phyloP scores from a whole-genome alignment of 1,140 invertebrate genomes.

The Babylonia areolata region DNA sequence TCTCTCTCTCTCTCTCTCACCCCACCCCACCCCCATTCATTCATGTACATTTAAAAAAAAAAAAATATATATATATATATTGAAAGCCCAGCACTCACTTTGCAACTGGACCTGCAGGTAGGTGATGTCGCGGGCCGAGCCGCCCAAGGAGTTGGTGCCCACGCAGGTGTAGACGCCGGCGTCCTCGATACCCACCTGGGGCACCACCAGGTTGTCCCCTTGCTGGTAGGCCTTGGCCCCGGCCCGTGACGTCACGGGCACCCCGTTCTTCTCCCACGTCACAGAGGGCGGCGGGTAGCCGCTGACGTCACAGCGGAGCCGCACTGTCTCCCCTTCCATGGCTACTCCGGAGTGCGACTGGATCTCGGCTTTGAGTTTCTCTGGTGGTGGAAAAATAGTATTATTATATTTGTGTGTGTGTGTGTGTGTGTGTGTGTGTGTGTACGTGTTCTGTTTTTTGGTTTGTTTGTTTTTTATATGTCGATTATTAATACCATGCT shows the following conservation, averaged over 20 bases:
- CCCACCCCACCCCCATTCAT: too few relatives aligned
- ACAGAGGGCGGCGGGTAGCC: slow-evolving; percentile 58
- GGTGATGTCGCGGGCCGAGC: slow-evolving; percentile 49
- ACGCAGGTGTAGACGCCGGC: slow-evolving; percentile 61
- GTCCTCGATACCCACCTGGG: slow-evolving; percentile 54
- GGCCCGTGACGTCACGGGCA: slow-evolving; percentile 23
- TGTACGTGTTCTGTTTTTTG: too few relatives aligned
- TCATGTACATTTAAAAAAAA: too few relatives aligned
- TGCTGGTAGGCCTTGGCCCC: slow-evolving; percentile 47
- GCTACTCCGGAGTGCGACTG: slow-evolving; percentile 45
- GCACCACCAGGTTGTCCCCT: slow-evolving; percentile 51
- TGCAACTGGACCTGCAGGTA: slow-evolving; percentile 55
- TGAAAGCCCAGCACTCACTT: slow-evolving; percentile 39
- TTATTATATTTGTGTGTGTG: too few relatives aligned
- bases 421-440: too few relatives aligned
- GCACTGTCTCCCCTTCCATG: slow-evolving; percentile 58
- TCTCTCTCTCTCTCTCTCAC: too few relatives aligned
- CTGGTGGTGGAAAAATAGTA: slow-evolving; percentile 22
- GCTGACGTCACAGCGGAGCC: slow-evolving; percentile 51
- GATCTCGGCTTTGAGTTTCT: slow-evolving; percentile 52
- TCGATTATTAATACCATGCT: too few relatives aligned
- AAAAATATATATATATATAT: too few relatives aligned
- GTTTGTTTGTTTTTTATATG: too few relatives aligned
- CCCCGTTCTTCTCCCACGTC: slow-evolving; percentile 57
- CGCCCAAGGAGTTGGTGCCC: slow-evolving; percentile 46